A percentile compares a stretch with the other conserved stretches of the same genome.
Evolutionary conservation across 2,888 invertebrate species (phyloP).

Genomic region (Magallana nippona): DNA sequence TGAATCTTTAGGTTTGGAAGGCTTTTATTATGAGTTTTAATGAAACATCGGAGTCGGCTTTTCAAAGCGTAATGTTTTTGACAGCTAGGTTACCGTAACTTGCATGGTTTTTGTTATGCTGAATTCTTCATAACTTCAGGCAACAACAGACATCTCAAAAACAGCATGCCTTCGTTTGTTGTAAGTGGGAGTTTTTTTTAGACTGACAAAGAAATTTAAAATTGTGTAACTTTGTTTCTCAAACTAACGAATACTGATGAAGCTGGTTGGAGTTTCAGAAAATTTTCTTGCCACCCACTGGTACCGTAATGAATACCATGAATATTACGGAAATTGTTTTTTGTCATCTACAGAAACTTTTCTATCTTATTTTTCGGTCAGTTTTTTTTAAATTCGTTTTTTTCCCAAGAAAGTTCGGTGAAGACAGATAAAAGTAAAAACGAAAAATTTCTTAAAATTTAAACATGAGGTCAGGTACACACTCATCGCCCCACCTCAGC

Average conservation of each 20-base stretch:
- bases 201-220: not conserved
- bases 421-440: too few relatives aligned
- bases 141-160: not conserved
- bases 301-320: not conserved
- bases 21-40: constrained; percentile 5
- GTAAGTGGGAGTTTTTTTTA: not conserved
- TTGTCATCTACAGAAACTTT: too few relatives aligned
- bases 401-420: too few relatives aligned
- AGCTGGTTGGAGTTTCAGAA: not conserved
- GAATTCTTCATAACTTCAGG: constrained; percentile 11
- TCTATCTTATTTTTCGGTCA: too few relatives aligned
- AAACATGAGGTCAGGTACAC: too few relatives aligned
- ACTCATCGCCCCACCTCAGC: too few relatives aligned
- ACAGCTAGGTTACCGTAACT: not conserved
- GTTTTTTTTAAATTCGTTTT: too few relatives aligned
- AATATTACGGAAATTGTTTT: too few relatives aligned
- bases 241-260: not conserved
- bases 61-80: constrained; percentile 18
- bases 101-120: constrained; percentile 6
- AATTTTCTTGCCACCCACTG: not conserved
- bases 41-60: constrained; percentile 19
- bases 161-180: not conserved
- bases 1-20: not conserved
- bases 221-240: constrained; percentile 6
- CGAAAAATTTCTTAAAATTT: too few relatives aligned